Evolutionary conservation across 2,888 invertebrate species (phyloP).

Genomic region (Coenonympha glycerion): DNA sequence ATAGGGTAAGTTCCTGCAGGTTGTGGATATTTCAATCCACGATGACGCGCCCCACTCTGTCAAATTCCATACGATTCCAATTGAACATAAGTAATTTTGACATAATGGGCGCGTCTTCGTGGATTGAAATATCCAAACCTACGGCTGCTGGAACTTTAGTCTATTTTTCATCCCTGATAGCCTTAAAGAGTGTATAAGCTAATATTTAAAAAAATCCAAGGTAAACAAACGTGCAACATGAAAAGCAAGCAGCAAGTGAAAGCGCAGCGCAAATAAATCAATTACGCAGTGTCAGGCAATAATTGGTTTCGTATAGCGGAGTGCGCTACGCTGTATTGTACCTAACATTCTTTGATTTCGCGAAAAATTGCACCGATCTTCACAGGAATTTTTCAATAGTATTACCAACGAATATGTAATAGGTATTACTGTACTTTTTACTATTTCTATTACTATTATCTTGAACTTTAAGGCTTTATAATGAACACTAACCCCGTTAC

Average conservation of each 20-base stretch:
- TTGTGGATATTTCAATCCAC: no score
- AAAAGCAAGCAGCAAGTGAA: constrained; percentile 4
- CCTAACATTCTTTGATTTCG: constrained; percentile 1
- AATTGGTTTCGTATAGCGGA: constrained; percentile 7
- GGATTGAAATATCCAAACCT: no score
- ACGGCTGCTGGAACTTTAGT: no score
- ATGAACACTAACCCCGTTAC: not conserved
- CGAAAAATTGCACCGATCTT: not conserved
- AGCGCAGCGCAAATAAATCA: constrained; percentile 1
- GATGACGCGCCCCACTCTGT: no score
- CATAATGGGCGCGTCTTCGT: no score
- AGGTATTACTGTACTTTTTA: no score
- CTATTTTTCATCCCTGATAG: no score
- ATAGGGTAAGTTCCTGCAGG: no score
- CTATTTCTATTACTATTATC: no score
- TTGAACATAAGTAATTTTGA: no score
- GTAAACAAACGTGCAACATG: not conserved
- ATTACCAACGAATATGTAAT: no score
- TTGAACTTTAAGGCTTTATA: not conserved
- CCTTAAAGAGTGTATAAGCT: not conserved
- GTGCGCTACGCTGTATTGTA: not conserved
- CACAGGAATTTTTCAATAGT: not conserved
- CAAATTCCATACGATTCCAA: no score
- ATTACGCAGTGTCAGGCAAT: constrained; percentile 7
- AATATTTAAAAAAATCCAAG: not conserved